Evolutionary conservation across 2,797 vertebrate genomes (phyloP).

Genomic region (Sebastes paucispinis): DNA sequence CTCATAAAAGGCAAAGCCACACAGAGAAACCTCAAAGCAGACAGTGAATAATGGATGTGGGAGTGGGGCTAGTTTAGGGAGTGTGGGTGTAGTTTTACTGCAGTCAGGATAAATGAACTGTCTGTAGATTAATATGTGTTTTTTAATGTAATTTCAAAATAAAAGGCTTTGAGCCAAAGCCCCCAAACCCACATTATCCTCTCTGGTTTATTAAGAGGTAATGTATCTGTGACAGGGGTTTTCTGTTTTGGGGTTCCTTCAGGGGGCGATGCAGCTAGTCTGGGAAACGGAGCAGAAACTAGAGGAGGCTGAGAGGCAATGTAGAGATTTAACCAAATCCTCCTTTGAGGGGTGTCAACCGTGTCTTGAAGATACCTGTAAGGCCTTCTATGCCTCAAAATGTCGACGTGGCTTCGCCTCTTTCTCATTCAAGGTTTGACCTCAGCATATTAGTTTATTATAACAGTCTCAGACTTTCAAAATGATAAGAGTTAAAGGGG

Average conservation of each 20-base stretch:
- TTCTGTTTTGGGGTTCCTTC: conserved; percentile 32
- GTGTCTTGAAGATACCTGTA: conserved; percentile 85
- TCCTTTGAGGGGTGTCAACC: conserved; percentile 71
- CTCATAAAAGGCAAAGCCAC: conserved; percentile 22
- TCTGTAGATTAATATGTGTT: conserved; percentile 32
- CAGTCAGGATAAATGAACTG: conserved; percentile 43
- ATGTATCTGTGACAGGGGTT: conserved; percentile 19
- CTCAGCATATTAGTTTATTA: not conserved
- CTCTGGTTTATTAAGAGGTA: conserved; percentile 14
- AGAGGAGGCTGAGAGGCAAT: conserved; percentile 81
- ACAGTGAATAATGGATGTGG: conserved; percentile 43
- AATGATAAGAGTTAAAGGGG: too few relatives aligned
- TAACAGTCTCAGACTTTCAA: too few relatives aligned
- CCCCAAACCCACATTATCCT: conserved; percentile 4
- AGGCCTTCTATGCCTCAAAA: conserved; percentile 78
- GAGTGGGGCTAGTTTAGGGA: conserved; percentile 23
- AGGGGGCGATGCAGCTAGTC: conserved; percentile 84
- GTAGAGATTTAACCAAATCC: conserved; percentile 74
- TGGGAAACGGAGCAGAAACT: conserved; percentile 85
- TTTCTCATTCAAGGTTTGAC: conserved; percentile 80
- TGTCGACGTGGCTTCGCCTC: conserved; percentile 61
- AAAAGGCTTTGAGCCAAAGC: conserved; percentile 11
- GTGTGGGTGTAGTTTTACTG: conserved; percentile 22
- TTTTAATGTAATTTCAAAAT: conserved; percentile 11
- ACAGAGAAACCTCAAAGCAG: conserved; percentile 48